These are phyloP conservation scores for Sebastes oblongus DNA, from an alignment of 2,797 vertebrate genomes.

Conservation along the genomic window DNA sequence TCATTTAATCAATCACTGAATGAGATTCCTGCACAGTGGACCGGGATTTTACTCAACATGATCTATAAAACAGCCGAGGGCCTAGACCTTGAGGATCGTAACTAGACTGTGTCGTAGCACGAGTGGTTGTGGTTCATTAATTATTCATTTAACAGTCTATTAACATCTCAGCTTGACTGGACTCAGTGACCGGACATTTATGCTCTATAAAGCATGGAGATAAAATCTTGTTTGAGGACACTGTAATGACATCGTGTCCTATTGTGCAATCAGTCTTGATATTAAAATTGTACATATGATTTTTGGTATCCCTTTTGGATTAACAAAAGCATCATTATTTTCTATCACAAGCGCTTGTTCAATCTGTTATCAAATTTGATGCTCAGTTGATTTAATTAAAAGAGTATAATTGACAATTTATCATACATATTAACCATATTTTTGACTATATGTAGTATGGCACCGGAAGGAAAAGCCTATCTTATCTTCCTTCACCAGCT, in stretches of 20 bases:
- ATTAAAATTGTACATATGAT: background rate
- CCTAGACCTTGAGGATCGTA: background rate
- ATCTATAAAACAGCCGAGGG: background rate
- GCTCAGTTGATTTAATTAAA: background rate
- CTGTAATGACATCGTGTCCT: background rate
- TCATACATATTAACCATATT: background rate
- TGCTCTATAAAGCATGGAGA: conserved; percentile 61
- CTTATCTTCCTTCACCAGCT: background rate
- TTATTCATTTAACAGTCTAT: conserved; percentile 62
- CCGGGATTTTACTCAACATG: too few species aligned
- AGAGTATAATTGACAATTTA: background rate
- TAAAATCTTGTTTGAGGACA: conserved; percentile 5
- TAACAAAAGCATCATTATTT: background rate
- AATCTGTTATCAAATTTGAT: background rate
- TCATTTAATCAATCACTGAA: background rate
- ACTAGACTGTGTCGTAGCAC: background rate
- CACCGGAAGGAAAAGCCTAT: background rate
- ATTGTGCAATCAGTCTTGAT: background rate
- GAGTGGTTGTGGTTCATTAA: conserved; percentile 44
- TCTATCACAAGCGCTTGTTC: background rate
- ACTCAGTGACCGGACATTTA: conserved; percentile 64
- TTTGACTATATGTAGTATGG: background rate
- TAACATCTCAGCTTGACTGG: conserved; percentile 50
- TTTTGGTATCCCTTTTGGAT: background rate
- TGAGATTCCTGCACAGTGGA: background rate